A percentile compares a stretch with the other conserved stretches of the same genome.
Conservation (phyloP, 30 jellyfish, hydroid and myxozoan genomes). For the Turritopsis dohrnii region DNA sequence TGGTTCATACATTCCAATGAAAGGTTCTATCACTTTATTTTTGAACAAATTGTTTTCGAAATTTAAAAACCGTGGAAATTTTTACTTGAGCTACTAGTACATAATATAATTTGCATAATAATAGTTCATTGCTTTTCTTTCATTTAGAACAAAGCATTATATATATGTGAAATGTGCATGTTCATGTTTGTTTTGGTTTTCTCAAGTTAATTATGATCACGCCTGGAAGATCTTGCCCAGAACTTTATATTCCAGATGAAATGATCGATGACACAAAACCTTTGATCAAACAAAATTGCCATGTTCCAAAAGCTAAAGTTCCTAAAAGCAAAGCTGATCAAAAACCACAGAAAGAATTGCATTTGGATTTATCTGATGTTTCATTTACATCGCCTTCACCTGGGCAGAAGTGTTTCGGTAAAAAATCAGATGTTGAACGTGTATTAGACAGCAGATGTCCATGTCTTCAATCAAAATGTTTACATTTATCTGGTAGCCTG, state of each 20-base stretch:
- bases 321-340: background rate
- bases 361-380: constrained; percentile 7
- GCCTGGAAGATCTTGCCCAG: constrained; percentile 19
- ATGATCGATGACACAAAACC: background rate
- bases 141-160: background rate
- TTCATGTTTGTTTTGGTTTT: background rate
- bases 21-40: too few relatives aligned
- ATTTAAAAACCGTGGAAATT: too few relatives aligned
- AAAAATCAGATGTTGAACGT: constrained; percentile 75
- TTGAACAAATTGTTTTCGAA: too few relatives aligned
- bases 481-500: constrained; percentile 75
- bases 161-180: background rate
- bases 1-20: too few relatives aligned
- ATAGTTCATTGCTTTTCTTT: background rate
- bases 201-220: background rate
- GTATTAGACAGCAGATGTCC: constrained; percentile 77
- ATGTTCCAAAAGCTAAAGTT: background rate
- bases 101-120: too few relatives aligned
- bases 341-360: background rate
- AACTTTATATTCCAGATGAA: background rate
- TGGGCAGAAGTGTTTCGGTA: constrained; percentile 92
- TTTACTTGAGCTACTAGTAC: too few relatives aligned
- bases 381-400: constrained; percentile 22
- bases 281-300: constrained; percentile 7
- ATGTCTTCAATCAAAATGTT: constrained; percentile 66